Conservation (phyloP, 2,888 invertebrate genomes). For the Choreutis nemorana region DNA sequence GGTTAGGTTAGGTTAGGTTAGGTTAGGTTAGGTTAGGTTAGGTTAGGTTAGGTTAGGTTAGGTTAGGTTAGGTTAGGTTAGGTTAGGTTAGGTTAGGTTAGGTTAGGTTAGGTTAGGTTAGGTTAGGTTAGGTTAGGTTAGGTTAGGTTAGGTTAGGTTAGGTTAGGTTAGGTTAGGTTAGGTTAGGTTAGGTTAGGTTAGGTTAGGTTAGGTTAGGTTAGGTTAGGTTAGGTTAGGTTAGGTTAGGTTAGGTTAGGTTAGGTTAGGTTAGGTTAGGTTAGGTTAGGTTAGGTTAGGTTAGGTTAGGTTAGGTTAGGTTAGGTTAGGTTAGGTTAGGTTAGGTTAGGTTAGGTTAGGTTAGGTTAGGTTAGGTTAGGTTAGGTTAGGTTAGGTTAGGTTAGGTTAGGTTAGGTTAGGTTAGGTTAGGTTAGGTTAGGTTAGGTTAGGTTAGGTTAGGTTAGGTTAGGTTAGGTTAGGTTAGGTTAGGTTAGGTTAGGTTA, state of each 20-base stretch:
- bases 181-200: constrained; percentile 6
- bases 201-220: constrained; percentile 6
- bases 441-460: constrained; percentile 6
- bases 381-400: constrained; percentile 6
- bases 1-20: constrained; percentile 6
- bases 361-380: constrained; percentile 5
- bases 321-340: constrained; percentile 5
- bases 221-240: constrained; percentile 5
- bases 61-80: constrained; percentile 5
- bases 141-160: constrained; percentile 6
- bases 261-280: constrained; percentile 6
- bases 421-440: constrained; percentile 5
- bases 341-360: constrained; percentile 5
- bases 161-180: constrained; percentile 4
- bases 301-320: constrained; percentile 6
- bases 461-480: constrained; percentile 6
- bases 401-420: constrained; percentile 6
- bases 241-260: constrained; percentile 6
- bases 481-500: constrained; percentile 5
- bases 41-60: constrained; percentile 7
- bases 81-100: constrained; percentile 7
- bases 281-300: constrained; percentile 7
- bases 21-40: constrained; percentile 7
- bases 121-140: constrained; percentile 5
- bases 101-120: constrained; percentile 6